Evolutionary conservation across 2,113 vertebrate species (phyloP).

Genomic region (Myanophis thanlyinensis): DNA sequence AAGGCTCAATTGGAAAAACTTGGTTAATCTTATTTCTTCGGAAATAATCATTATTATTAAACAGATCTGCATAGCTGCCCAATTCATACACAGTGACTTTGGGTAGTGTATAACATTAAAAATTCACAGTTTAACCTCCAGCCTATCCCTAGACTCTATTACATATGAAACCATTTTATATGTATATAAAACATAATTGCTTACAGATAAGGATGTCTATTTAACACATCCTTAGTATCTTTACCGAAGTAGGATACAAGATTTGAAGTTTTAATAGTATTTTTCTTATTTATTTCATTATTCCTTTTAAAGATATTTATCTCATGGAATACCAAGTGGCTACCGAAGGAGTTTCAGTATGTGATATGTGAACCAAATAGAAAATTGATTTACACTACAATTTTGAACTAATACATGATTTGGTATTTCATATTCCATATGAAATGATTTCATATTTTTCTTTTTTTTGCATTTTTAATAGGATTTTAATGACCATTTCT

Average conservation of each 20-base stretch:
- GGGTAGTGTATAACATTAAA: not conserved
- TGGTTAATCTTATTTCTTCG: not conserved
- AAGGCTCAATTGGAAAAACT: not conserved
- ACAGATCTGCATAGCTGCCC: not conserved
- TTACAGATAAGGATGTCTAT: no score
- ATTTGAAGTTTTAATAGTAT: not conserved
- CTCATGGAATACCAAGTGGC: not conserved
- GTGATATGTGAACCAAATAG: not conserved
- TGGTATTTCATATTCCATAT: not conserved
- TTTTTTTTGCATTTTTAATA: not conserved
- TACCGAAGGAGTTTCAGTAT: not conserved
- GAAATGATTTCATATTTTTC: not conserved
- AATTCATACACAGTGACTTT: not conserved
- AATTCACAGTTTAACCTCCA: not conserved
- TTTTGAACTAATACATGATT: not conserved
- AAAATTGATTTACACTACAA: not conserved
- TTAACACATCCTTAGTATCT: not conserved
- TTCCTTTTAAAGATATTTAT: not conserved
- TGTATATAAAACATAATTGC: no score
- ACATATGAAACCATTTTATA: not conserved
- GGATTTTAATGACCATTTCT: not conserved
- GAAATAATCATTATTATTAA: not conserved
- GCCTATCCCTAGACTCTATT: not conserved
- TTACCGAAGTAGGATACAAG: not conserved
- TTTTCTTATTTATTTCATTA: not conserved